Base-by-base conservation (phyloP, 2,888 invertebrate species). In the Caenorhabditis sinica region DNA sequence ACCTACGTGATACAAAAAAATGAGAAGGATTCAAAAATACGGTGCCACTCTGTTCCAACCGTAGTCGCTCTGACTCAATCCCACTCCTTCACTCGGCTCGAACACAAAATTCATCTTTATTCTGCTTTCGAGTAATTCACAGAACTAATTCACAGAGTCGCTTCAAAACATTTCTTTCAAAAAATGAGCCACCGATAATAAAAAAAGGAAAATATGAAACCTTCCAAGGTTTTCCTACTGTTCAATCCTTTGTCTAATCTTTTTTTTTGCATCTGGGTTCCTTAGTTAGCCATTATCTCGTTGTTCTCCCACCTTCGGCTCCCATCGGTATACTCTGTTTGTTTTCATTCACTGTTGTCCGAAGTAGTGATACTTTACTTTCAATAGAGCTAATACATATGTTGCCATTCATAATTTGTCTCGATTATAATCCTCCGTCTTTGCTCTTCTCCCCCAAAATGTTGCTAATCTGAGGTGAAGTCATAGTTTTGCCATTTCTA, bases 351-450 rank as follows among this genome's bases (percentile, higher is more conserved):
- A 43, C 13, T 11, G 23, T 43, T 17, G 6, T 43, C 15, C 15
- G 17, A n/a, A 25, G n/a, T 49, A 20, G 65, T 28, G 15, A 15
- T 28, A 4, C 65, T 45, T 45, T 1, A 23, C 28, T 45, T 45
- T 28, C 28, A 49, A 65, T 65, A 49, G 30, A 13, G 45, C 65
- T 30, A 65, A 65, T 65, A 28, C 45, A 45, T n/a, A 43, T 45
- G 65, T 45, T 45, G 25, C 65, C 25, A 30, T 45, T 43, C 40
- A 23, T 40, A 63, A 40, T 63, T 65, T 45, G 45, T 43, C 15
- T 13, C 65, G 43, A 49, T 65, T 65, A 65, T 30, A 45, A 20
- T 40, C 20, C 33, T 43, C 20, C 20, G 17, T 40, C 33, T 43
- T 63, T 45, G 23, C 63, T 28, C 33, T 43, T 25, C 8, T 23